Base-by-base conservation (phyloP, 2,888 invertebrate genomes). In the Lepidochitona cinerea region DNA sequence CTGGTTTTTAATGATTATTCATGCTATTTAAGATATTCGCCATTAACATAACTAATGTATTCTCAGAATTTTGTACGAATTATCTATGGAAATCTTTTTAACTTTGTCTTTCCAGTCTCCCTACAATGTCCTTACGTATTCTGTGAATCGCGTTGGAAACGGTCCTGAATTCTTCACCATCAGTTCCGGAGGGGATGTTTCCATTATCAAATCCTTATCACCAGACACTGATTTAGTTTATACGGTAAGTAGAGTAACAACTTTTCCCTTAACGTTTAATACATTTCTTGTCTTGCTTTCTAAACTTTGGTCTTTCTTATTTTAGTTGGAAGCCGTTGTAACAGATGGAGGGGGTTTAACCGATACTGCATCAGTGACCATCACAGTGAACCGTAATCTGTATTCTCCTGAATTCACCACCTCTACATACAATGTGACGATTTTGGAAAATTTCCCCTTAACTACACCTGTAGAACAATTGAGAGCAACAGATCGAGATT, bases 341-440 rank as follows among this genome's bases (percentile, higher is more conserved):
- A 83, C 84, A 29, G 89, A 89, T 71, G 84, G 85, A 1, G 87
- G 88, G 23, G 87, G 85, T 2, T 71, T 79, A 1, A 74, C 77
- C 5, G 76, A 80, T 1, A 85, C 84, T 26, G 81, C 81, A 0
- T 83, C 82, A 6, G 84, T 85, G 12, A 75, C 75, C 1, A 81
- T 88, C 37, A 79, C 76, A 0, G 83, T 88, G n/a, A 79, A 83
- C 66, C 74, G 88, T 5, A 88, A 89, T 74, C 73, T 87, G 37
- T 76, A 84, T 37, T 65, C 68, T 33, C 89, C 89, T 6, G 54
- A 70, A 14, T 88, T 87, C 76, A 18, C 71, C 0, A 70, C 73
- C 41, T 75, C 74, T 0, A 52, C 75, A 0, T 79, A 83, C 65
- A 33, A 26, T 1, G n/a, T 26, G 9, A 75, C 79, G 3, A 79